Evolutionary conservation across 2,888 invertebrate species (phyloP), one percentile per base, ranked within the genome.

Genomic region (Euclidia mi): DNA sequence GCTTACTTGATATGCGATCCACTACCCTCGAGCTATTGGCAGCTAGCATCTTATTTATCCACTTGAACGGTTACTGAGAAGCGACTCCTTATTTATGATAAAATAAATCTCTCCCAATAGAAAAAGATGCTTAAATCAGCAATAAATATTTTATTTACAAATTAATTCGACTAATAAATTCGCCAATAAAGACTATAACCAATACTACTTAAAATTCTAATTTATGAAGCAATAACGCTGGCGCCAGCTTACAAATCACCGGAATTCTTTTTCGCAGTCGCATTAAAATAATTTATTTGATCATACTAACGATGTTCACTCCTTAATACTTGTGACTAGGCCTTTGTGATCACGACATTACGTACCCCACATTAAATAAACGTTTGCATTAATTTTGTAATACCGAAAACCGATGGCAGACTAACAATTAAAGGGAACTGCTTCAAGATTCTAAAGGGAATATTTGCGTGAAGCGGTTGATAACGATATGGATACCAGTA

Each of bases 331-430:
- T 31, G 12, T 7, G 41, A 45, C 53, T 45, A 47, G 15, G 32
- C 12, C 48, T 56, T 53, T 46, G 44, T 47, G n/a, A n/a, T 20
- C 11, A 2, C 38, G 15, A 45, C 38, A n/a, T n/a, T n/a, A 44
- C 17, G 29, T 57, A 49, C 59, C 56, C 50, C 37, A 52, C 50
- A 58, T 64, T 55, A 64, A 56, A 57, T 61, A 61, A 69, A 69
- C 56, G 57, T 62, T 71, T 53, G 59, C 60, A 74, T 66, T 65
- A 61, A 69, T 73, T 68, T 58, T 42, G 34, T 47, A 40, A 63
- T 52, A 48, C 55, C 20, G 17, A 50, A 50, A 56, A 51, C 53
- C 48, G 29, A 56, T 60, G 41, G 45, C 29, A 25, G 17, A 37
- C 31, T 50, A 42, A 48, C 50, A 63, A 52, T 49, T 42, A 55